Percentiles rank a stretch among this genome's conserved stretches.
Conservation (phyloP, 1,140 invertebrate species). For the Hylaeus anthracinus region DNA sequence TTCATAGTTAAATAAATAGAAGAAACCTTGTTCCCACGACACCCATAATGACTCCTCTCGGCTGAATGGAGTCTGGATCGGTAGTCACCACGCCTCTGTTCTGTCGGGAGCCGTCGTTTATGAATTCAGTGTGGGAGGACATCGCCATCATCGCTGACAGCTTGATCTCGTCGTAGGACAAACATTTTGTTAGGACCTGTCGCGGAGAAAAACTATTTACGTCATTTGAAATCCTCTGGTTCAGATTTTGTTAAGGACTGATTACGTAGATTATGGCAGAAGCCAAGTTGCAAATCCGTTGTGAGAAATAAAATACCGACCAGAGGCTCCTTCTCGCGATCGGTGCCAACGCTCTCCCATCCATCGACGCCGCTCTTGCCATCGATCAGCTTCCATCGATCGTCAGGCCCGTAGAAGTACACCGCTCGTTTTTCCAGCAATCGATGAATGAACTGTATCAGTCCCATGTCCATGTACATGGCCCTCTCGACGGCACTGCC, state of each 20-base stretch:
- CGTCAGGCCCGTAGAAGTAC: constrained; percentile 79
- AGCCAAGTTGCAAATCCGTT: background rate
- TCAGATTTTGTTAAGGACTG: too few relatives aligned
- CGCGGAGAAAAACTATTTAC: background rate
- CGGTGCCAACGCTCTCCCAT: constrained; percentile 81
- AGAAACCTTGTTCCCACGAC: constrained; percentile 72
- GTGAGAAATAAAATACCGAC: constrained; percentile 32
- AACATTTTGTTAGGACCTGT: constrained; percentile 79
- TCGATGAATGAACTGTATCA: constrained; percentile 82
- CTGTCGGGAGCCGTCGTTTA: constrained; percentile 84
- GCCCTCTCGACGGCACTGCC: constrained; percentile 81
- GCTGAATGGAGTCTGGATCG: constrained; percentile 71
- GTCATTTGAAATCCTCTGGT: too few relatives aligned
- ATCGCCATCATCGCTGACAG: constrained; percentile 83
- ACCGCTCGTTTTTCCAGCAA: constrained; percentile 82
- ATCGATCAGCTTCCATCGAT: constrained; percentile 81
- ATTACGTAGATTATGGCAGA: too few relatives aligned
- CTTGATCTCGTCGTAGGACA: constrained; percentile 84
- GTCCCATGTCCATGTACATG: constrained; percentile 82
- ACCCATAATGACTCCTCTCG: constrained; percentile 75
- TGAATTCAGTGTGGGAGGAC: constrained; percentile 84
- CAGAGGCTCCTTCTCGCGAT: constrained; percentile 77
- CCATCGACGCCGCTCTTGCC: constrained; percentile 78
- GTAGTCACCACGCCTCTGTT: constrained; percentile 81
- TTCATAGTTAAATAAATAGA: constrained; percentile 46